A percentile compares a stretch with the other conserved stretches of the same genome.
These are phyloP conservation scores for Cotesia chilonis DNA, from an alignment of 1,140 invertebrate species.

Conservation along the genomic window DNA sequence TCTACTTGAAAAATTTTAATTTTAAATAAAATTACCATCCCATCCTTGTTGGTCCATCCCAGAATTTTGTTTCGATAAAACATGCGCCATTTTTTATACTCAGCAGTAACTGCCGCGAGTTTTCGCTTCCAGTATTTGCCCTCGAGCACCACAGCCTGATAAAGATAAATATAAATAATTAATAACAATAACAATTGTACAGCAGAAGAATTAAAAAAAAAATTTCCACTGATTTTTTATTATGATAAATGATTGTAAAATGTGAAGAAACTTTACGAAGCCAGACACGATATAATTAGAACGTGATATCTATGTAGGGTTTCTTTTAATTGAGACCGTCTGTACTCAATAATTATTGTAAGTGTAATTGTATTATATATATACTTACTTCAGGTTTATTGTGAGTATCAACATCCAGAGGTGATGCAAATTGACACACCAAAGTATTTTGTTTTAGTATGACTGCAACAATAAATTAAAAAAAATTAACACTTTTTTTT, in stretches of 20 bases:
- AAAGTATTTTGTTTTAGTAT: constrained; percentile 88
- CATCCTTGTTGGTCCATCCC: constrained; percentile 78
- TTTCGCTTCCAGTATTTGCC: constrained; percentile 99
- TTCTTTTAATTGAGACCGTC: constrained; percentile 34
- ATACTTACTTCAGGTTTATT: constrained; percentile 91
- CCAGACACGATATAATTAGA: constrained; percentile 22
- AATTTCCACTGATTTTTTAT: constrained; percentile 18
- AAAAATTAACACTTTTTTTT: not conserved
- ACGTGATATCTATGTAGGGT: constrained; percentile 15
- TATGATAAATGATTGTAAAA: not conserved
- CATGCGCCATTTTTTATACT: constrained; percentile 99
- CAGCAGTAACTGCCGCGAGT: constrained; percentile 94
- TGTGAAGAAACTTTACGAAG: constrained; percentile 25
- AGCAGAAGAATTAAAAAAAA: constrained; percentile 12
- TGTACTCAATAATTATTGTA: not conserved
- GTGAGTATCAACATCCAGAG: constrained; percentile 92
- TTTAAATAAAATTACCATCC: constrained; percentile 71
- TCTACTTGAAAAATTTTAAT: not conserved
- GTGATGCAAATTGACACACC: constrained; percentile 95
- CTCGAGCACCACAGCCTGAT: constrained; percentile 91
- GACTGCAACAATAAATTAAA: constrained; percentile 73
- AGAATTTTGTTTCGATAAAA: constrained; percentile 88
- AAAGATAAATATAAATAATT: constrained; percentile 37
- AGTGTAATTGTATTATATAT: too few species aligned
- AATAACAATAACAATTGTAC: not conserved